Conservation (phyloP, 2,113 vertebrate species). For the Melierax canorus region DNA sequence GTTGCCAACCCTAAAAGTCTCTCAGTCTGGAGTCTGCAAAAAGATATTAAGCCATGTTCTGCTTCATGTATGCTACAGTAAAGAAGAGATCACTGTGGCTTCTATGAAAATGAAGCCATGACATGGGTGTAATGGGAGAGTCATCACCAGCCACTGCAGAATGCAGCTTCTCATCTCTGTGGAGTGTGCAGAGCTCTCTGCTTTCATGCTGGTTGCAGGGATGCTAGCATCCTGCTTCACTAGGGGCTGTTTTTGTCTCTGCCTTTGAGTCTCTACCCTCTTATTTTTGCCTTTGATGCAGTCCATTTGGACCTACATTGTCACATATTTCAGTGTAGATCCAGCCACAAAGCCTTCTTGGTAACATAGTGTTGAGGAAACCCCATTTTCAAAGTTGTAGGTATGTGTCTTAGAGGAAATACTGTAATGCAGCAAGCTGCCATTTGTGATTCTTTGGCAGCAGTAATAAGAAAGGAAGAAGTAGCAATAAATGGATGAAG, state of each 20-base stretch:
- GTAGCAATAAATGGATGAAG: not conserved
- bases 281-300: not conserved
- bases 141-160: not conserved
- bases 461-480: not conserved
- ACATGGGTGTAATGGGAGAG: not conserved
- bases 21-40: not conserved
- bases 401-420: not conserved
- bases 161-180: not conserved
- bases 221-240: not conserved
- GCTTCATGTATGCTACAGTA: accelerated
- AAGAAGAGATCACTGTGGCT: not conserved
- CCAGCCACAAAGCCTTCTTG: not conserved
- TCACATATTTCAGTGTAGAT: not conserved
- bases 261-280: not conserved
- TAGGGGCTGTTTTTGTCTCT: not conserved
- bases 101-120: not conserved
- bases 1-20: not conserved
- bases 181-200: not conserved
- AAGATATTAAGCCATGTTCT: not conserved
- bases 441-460: not conserved
- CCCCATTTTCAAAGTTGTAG: not conserved
- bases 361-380: not conserved
- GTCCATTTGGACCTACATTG: not conserved
- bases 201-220: not conserved
- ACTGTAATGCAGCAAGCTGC: not conserved